These are phyloP conservation scores for Leucophora obtusa DNA, from an alignment of 2,888 invertebrate genomes.

Conservation along the genomic window DNA sequence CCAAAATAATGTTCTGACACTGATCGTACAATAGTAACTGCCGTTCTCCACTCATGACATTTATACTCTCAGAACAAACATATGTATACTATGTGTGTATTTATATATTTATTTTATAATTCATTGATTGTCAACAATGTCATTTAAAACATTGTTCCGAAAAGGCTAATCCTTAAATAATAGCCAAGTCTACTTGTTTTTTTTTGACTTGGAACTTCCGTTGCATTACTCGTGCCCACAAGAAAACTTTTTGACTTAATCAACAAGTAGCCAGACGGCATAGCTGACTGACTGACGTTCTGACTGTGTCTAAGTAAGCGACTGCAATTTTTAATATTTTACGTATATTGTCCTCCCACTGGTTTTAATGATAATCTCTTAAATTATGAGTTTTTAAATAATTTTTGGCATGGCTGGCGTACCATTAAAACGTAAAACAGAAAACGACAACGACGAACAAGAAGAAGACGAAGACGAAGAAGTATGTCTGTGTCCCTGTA, in stretches of 20 bases:
- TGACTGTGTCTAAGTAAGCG: background rate
- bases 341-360: constrained; percentile 73
- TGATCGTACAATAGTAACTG: no score
- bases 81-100: background rate
- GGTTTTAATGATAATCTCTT: constrained; percentile 78
- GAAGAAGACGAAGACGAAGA: constrained; percentile 1
- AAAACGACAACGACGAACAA: constrained; percentile 9
- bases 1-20: no score
- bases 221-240: constrained; percentile 14
- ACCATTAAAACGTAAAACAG: constrained; percentile 25
- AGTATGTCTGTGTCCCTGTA: constrained; percentile 51
- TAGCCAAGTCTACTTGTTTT: constrained; percentile 17
- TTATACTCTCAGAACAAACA: no score
- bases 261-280: constrained; percentile 27
- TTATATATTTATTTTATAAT: background rate
- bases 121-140: constrained; percentile 52
- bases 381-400: constrained; percentile 79
- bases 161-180: constrained; percentile 49
- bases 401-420: constrained; percentile 73
- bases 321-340: constrained; percentile 27
- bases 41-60: no score
- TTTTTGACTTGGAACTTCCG: constrained; percentile 23
- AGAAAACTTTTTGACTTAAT: constrained; percentile 43
- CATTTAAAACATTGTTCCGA: constrained; percentile 44
- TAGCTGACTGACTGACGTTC: constrained; percentile 4